Evolutionary conservation across 1,140 invertebrate species (phyloP), one percentile per base, ranked within the genome.

Genomic region (Oreohelix idahoensis): DNA sequence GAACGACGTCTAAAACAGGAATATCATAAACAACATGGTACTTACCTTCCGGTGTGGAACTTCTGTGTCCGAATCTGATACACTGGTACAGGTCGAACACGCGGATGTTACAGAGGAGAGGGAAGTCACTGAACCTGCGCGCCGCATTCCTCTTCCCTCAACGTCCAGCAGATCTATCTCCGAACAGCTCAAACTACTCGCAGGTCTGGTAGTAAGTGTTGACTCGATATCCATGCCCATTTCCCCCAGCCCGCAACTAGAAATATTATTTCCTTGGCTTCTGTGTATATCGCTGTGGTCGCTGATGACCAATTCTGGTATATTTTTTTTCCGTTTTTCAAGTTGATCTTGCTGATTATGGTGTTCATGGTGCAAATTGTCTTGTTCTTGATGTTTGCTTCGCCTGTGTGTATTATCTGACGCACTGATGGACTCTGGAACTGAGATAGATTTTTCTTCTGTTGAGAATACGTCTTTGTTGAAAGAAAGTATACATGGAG

Each of bases 221-320:
- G 63, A 66, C 8, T 66, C 63, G 4, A 35, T 66, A 17, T 66
- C 20, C 29, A 11, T 11, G n/a, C 17, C n/a, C 8, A 32, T 1
- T 23, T 66, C 63, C 8, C 29, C n/a, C 0, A 70, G 0, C 13
- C 13, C 26, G 39, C 10, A 5, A 35, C 38, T 8, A 20, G 35
- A 15, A 36, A 2, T 4, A 26, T 42, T 42, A 35, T 29, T 80
- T 10, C 26, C 20, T 38, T 23, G 36, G 4, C 36, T 32, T 45
- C 32, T 23, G 75, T 58, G 53, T 11, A 2, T 51, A 15, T 71
- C 26, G 66, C 58, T 80, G 66, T 80, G 51, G 79, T 80, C 77
- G 29, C 77, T 79, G 58, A 79, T 79, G 51, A 79, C 36, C 29
- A 79, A 42, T 23, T 79, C 77, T 38, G 77, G 77, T 36, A 79